A percentile compares a stretch with the other conserved stretches of the same genome.
phyloP scores from a whole-genome alignment of 2,797 vertebrate species.

The Zalophus californianus region DNA sequence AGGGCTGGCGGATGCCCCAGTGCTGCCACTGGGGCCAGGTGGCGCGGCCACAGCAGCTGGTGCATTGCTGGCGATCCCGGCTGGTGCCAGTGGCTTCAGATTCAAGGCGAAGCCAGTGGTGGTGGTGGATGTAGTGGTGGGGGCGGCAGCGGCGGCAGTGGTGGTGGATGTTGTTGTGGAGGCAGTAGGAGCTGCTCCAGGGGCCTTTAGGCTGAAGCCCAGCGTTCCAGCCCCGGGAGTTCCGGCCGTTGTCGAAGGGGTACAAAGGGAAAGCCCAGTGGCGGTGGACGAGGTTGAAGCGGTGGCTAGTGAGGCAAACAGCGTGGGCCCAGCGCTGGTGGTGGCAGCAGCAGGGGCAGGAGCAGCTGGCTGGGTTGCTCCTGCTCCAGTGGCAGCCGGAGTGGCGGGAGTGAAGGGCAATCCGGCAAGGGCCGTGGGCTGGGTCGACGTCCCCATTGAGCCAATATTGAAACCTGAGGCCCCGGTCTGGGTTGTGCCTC shows the following conservation, averaged over 20 bases:
- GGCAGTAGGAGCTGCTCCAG: conserved; percentile 72
- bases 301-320: conserved; percentile 71
- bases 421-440: neutral
- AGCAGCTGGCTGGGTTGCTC: conserved; percentile 77
- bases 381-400: conserved; percentile 57
- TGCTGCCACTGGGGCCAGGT: neutral
- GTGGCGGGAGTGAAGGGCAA: conserved; percentile 78
- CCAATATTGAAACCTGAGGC: conserved; percentile 63
- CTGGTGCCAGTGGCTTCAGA: conserved; percentile 82
- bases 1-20: conserved; percentile 83
- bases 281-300: conserved; percentile 12
- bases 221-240: conserved; percentile 61
- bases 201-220: conserved; percentile 85
- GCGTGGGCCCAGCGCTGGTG: conserved; percentile 57
- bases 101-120: conserved; percentile 83
- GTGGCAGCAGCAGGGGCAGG: neutral
- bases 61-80: conserved; percentile 48
- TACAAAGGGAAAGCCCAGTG: conserved; percentile 58
- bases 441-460: conserved; percentile 37
- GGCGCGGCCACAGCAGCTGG: accelerated
- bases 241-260: conserved; percentile 71
- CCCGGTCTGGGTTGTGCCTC: neutral
- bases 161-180: conserved; percentile 48
- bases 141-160: conserved; percentile 61
- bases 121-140: conserved; percentile 64